A percentile compares a stretch with the other conserved stretches of the same genome.
Evolutionary conservation across 2,113 vertebrate genomes (phyloP).

Genomic region (Entelurus aequoreus): DNA sequence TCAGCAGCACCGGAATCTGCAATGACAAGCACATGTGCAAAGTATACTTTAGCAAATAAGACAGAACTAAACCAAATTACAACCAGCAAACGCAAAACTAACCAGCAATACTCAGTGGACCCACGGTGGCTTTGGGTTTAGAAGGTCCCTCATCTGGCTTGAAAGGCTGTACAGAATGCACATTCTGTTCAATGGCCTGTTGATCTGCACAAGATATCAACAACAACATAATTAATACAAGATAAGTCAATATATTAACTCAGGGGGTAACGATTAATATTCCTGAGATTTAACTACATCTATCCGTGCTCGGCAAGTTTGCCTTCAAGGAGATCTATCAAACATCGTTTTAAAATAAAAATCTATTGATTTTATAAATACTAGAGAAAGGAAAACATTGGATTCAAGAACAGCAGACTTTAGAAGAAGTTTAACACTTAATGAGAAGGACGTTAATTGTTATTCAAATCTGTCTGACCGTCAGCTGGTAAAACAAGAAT

Average conservation of each 20-base stretch:
- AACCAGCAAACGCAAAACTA: not conserved
- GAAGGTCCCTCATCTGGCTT: not conserved
- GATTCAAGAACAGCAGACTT: too few relatives aligned
- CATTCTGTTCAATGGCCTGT: not conserved
- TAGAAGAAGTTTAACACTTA: too few relatives aligned
- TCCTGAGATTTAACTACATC: too few relatives aligned
- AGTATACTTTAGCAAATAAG: not conserved
- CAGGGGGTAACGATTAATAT: not conserved
- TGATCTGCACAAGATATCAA: not conserved
- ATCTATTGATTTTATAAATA: too few relatives aligned
- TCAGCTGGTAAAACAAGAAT: too few relatives aligned
- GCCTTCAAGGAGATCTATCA: too few relatives aligned
- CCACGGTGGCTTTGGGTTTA: not conserved
- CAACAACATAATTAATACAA: not conserved
- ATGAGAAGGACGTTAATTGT: too few relatives aligned
- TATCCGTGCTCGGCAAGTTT: too few relatives aligned
- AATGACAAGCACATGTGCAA: slow-evolving; percentile 1
- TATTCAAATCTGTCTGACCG: too few relatives aligned
- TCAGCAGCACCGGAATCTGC: slow-evolving; percentile 8
- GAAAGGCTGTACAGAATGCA: too few relatives aligned
- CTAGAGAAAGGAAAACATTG: too few relatives aligned
- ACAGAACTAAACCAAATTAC: not conserved
- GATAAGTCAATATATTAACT: not conserved
- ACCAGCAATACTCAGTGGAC: slow-evolving; percentile 1
- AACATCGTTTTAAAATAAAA: too few relatives aligned